phyloP scores from a whole-genome alignment of 2,888 invertebrate species.

The Limnephilus rhombicus region DNA sequence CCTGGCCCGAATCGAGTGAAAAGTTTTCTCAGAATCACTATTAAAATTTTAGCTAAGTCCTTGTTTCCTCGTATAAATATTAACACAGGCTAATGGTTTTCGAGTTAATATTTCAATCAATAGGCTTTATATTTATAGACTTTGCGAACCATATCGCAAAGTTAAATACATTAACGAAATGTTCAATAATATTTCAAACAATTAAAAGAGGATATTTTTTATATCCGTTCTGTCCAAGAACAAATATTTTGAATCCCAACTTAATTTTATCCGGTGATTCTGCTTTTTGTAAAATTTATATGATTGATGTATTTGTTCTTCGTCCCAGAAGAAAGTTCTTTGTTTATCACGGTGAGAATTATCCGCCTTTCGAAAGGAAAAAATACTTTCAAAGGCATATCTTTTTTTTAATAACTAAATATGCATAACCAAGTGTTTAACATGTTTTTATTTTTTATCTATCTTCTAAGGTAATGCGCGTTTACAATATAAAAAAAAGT shows the following conservation, averaged over 20 bases:
- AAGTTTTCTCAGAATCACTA: neutral
- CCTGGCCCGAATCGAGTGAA: neutral
- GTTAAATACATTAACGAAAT: neutral
- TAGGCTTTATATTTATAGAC: neutral
- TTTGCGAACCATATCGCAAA: neutral
- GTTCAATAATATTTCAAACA: neutral
- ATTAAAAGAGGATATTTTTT: neutral
- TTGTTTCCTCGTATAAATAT: neutral
- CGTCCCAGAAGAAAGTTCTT: too few relatives aligned
- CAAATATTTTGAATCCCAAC: neutral
- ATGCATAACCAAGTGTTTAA: too few relatives aligned
- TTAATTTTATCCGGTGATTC: neutral
- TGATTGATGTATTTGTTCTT: too few relatives aligned
- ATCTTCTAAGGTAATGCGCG: too few relatives aligned
- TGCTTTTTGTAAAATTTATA: neutral
- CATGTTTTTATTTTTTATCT: too few relatives aligned
- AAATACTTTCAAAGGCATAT: too few relatives aligned
- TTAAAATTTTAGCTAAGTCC: neutral
- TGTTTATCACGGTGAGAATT: too few relatives aligned
- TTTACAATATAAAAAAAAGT: too few relatives aligned
- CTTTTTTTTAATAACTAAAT: too few relatives aligned
- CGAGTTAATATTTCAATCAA: conserved; percentile 10
- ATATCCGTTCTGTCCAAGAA: neutral
- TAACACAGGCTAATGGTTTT: neutral
- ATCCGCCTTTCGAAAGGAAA: too few relatives aligned